Base-by-base conservation (phyloP, 2,113 vertebrate genomes). In the Carassius gibelio region DNA sequence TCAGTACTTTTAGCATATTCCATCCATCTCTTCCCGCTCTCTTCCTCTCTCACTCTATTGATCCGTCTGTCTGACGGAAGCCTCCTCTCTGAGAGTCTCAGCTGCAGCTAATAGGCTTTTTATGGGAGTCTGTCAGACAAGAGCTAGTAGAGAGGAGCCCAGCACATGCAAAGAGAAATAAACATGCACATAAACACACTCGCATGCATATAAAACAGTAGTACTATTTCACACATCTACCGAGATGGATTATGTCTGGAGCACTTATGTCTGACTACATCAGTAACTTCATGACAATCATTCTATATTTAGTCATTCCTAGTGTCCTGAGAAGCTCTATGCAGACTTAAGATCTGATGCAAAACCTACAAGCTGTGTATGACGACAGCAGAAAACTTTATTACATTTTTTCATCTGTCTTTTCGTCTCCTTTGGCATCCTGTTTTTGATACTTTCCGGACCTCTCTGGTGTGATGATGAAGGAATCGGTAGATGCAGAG, bases 41-140 rank as follows among this genome's bases (percentile, higher is more conserved):
- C 77, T 86, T 78, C 72, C 81, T 81, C 66, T 86, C 57, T 78
- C 66, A n/a, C 64, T 83, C 9, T 76, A 61, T 78, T 6, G 85
- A 77, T 89, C 69, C 13, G 84, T 87, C 55, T 82, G 78, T 87
- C 84, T 87, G 81, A 89, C 74, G 83, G 59, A 69, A 90, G 84
- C 36, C 17, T 83, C 86, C 81, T 84, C 87, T 71, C 83, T 85
- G 84, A 76, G 81, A 91, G 84, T 88, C 89, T 91, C 75, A 57
- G 90, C 89, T 91, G 92, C 87, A 86, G 90, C 90, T 94, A 92
- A 94, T 92, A 92, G 90, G 91, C 90, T 93, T 94, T 95, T 92
- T 93, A 92, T 92, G 90, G 88, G 91, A 84, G 85, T 15, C 50
- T 91, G 89, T 93, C 90, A 88, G 91, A 92, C 90, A 83, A 89